phyloP scores from a whole-genome alignment of 2,797 vertebrate genomes.

The Chelonia mydas region DNA sequence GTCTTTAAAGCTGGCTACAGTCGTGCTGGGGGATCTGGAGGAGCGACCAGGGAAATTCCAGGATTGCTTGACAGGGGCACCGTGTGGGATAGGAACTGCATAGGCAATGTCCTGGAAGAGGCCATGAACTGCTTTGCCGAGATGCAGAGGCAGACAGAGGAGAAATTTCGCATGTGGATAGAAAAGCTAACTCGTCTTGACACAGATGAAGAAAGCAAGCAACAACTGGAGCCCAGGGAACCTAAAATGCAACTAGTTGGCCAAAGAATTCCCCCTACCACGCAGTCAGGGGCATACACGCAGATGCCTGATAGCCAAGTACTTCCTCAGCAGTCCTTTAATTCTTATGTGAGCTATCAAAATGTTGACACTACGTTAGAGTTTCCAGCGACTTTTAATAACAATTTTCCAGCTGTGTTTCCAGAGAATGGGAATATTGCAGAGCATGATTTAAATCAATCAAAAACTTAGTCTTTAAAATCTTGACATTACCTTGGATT shows the following conservation, averaged over 20 bases:
- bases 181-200: constrained; percentile 92
- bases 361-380: constrained; percentile 79
- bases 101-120: constrained; percentile 94
- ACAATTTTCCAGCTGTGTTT: constrained; percentile 81
- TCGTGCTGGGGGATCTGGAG: constrained; percentile 90
- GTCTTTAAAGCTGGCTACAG: constrained; percentile 97
- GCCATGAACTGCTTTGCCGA: constrained; percentile 94
- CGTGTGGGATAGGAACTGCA: constrained; percentile 92
- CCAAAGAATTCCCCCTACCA: constrained; percentile 81
- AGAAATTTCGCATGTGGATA: constrained; percentile 94
- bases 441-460: constrained; percentile 84
- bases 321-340: constrained; percentile 86
- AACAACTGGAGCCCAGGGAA: constrained; percentile 85
- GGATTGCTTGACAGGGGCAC: constrained; percentile 91
- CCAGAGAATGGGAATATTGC: constrained; percentile 88
- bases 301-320: constrained; percentile 84
- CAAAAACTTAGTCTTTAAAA: constrained; percentile 83
- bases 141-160: constrained; percentile 96
- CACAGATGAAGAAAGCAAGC: constrained; percentile 86
- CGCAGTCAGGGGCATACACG: constrained; percentile 84
- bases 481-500: constrained; percentile 62
- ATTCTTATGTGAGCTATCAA: constrained; percentile 84
- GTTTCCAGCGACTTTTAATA: constrained; percentile 83
- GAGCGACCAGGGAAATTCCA: constrained; percentile 90
- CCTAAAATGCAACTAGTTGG: constrained; percentile 83